Percentiles rank a stretch among this genome's conserved stretches.
Evolutionary conservation across 2,113 vertebrate species (phyloP).

Genomic region (Etheostoma spectabile): DNA sequence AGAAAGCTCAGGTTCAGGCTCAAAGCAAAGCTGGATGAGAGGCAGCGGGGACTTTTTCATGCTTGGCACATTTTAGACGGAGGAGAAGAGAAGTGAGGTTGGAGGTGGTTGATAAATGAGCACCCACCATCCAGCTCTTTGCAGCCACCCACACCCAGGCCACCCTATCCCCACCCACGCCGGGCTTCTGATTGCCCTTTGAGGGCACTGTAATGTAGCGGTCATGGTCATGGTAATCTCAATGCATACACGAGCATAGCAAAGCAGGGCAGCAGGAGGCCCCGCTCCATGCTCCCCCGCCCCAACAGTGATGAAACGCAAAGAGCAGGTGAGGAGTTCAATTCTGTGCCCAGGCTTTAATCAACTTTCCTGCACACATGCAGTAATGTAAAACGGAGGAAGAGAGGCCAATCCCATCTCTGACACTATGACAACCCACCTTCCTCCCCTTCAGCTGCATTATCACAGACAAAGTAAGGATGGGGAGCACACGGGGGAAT

Average conservation of each 20-base stretch:
- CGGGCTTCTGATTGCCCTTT: conserved; percentile 64
- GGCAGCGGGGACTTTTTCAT: conserved; percentile 25
- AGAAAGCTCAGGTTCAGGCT: conserved; percentile 42
- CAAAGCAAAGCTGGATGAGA: conserved; percentile 47
- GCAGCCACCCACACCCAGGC: conserved; percentile 51
- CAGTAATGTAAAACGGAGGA: conserved; percentile 68
- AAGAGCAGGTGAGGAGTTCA: conserved; percentile 70
- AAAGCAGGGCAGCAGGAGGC: not conserved
- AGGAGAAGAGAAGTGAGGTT: conserved; percentile 45
- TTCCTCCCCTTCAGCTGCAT: not conserved
- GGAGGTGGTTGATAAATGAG: conserved; percentile 74
- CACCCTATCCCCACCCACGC: conserved; percentile 35
- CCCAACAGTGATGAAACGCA: conserved; percentile 62
- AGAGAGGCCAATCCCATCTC: conserved; percentile 25
- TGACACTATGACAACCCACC: conserved; percentile 32
- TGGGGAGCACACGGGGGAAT: conserved; percentile 13
- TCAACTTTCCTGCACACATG: conserved; percentile 73
- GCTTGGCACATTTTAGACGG: conserved; percentile 50
- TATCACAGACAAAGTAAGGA: conserved; percentile 30
- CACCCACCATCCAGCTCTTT: conserved; percentile 47
- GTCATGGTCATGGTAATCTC: conserved; percentile 58
- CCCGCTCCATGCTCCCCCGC: conserved; percentile 45
- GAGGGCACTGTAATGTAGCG: conserved; percentile 48
- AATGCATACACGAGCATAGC: conserved; percentile 21
- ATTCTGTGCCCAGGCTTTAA: conserved; percentile 61